Evolutionary conservation across 2,888 invertebrate genomes (phyloP).

Genomic region (Tetragonula carbonaria): DNA sequence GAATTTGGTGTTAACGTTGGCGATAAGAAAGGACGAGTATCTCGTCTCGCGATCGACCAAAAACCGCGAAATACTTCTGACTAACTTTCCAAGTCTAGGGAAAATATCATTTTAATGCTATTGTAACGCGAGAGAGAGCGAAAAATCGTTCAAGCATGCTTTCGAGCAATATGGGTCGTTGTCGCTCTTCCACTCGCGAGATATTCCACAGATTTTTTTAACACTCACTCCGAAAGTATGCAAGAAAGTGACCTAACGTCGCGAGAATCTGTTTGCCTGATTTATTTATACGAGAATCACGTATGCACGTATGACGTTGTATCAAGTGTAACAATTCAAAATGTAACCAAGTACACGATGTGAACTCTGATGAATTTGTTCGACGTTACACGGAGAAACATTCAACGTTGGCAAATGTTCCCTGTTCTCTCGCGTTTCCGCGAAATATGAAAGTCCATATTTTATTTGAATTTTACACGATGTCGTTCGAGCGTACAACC

Average conservation of each 20-base stretch:
- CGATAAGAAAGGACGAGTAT: background rate
- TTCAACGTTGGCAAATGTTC: background rate
- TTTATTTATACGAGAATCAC: slow-evolving; percentile 25
- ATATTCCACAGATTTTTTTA: slow-evolving; percentile 35
- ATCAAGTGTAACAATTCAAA: background rate
- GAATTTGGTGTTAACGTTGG: too few species aligned
- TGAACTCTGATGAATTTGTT: slow-evolving; percentile 1
- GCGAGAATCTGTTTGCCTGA: slow-evolving; percentile 45
- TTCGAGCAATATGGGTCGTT: slow-evolving; percentile 55
- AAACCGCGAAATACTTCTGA: slow-evolving; percentile 8
- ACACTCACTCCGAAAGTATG: slow-evolving; percentile 32
- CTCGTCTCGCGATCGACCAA: background rate
- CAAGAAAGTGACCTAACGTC: slow-evolving; percentile 16
- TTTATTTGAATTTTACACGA: background rate
- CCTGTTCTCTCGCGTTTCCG: background rate
- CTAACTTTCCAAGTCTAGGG: slow-evolving; percentile 26
- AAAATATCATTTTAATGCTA: background rate
- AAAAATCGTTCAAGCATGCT: slow-evolving; percentile 58
- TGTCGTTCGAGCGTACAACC: background rate
- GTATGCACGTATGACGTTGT: too few species aligned
- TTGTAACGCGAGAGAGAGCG: slow-evolving; percentile 6
- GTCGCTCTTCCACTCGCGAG: slow-evolving; percentile 20
- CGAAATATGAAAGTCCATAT: background rate
- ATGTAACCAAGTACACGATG: background rate
- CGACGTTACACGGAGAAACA: background rate